Conservation (phyloP, 35 echinoderm and acorn worm species). For the Ophioderma brevispina region DNA sequence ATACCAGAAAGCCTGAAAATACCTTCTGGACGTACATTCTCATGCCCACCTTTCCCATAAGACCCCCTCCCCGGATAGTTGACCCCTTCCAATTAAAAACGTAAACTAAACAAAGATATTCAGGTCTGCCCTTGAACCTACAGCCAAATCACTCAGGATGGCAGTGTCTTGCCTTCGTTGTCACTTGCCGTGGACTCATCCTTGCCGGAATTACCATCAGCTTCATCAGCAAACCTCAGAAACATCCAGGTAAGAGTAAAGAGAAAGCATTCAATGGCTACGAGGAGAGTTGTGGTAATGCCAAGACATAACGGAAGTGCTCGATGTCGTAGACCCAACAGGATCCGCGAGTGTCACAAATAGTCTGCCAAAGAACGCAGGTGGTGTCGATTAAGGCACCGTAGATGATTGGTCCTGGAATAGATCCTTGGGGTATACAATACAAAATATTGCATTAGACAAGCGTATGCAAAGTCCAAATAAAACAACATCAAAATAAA, state of each 20-base stretch:
- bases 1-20: too few relatives aligned
- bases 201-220: neutral
- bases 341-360: slow-evolving; percentile 36
- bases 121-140: too few relatives aligned
- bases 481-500: too few relatives aligned
- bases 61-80: too few relatives aligned
- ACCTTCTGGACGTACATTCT: too few relatives aligned
- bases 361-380: slow-evolving; percentile 57
- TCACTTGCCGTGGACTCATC: neutral
- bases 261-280: neutral
- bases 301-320: slow-evolving; percentile 26
- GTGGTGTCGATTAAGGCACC: slow-evolving; percentile 51
- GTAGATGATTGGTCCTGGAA: slow-evolving; percentile 63
- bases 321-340: slow-evolving; percentile 74
- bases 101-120: too few relatives aligned
- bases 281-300: neutral
- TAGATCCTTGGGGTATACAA: too few relatives aligned
- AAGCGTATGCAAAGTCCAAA: too few relatives aligned
- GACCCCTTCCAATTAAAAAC: too few relatives aligned
- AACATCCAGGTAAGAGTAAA: slow-evolving; percentile 17
- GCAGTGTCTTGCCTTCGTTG: neutral
- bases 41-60: too few relatives aligned
- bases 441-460: too few relatives aligned
- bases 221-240: neutral
- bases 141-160: neutral